Conservation (phyloP, 2,888 invertebrate species). For the Archips xylosteana region DNA sequence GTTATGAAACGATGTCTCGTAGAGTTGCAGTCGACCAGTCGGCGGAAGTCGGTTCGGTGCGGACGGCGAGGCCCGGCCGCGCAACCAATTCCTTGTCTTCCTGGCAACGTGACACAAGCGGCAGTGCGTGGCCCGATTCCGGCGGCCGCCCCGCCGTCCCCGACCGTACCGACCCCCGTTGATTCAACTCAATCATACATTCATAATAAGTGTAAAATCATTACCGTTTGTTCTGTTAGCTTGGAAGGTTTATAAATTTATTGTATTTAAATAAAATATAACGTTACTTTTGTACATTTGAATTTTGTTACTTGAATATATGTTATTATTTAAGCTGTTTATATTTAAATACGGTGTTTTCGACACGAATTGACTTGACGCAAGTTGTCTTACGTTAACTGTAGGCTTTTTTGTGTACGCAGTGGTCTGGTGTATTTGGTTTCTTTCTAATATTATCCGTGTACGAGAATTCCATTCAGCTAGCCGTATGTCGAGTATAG, state of each 20-base stretch:
- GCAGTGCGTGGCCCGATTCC: no score
- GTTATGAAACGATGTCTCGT: conserved; percentile 56
- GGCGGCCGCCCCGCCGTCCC: background rate
- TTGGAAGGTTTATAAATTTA: conserved; percentile 75
- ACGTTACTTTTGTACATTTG: conserved; percentile 84
- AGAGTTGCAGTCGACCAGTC: conserved; percentile 47
- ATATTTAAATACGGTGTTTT: conserved; percentile 80
- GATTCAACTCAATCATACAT: conserved; percentile 22
- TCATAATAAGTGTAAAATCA: conserved; percentile 48
- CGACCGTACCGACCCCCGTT: conserved; percentile 15
- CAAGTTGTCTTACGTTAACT: conserved; percentile 75
- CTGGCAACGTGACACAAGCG: background rate
- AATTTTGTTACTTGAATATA: conserved; percentile 81
- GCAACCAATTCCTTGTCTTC: conserved; percentile 8
- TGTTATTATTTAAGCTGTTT: conserved; percentile 84
- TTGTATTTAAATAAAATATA: conserved; percentile 76
- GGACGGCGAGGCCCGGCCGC: conserved; percentile 43
- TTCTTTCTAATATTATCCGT: conserved; percentile 77
- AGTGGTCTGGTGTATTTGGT: conserved; percentile 79
- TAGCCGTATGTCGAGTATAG: conserved; percentile 77
- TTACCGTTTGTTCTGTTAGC: conserved; percentile 77
- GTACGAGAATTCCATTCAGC: conserved; percentile 76
- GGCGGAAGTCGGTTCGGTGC: background rate
- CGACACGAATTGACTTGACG: conserved; percentile 77
- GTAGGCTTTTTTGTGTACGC: conserved; percentile 78